A percentile compares a stretch with the other conserved stretches of the same genome.
These are phyloP conservation scores for Tangachromis dhanisi DNA, from an alignment of 2,113 vertebrate genomes.

Conservation along the genomic window DNA sequence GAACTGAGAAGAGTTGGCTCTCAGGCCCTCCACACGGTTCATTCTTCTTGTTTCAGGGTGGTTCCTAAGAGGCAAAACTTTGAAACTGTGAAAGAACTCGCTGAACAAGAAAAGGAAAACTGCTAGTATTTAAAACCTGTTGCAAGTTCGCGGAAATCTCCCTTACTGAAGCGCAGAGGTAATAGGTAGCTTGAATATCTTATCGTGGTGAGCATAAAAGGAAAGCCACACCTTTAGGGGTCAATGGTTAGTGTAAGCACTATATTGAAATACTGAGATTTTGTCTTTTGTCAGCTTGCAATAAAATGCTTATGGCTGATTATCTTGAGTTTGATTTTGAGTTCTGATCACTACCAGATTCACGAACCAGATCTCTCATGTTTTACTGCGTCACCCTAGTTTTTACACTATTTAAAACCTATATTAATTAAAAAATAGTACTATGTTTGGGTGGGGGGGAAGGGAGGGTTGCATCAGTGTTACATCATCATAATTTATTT, in stretches of 20 bases:
- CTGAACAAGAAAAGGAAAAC: not conserved
- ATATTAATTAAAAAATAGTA: not conserved
- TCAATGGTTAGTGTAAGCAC: not conserved
- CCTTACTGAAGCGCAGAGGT: not conserved
- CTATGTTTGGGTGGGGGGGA: not conserved
- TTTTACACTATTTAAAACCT: not conserved
- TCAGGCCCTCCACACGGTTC: conserved; percentile 70
- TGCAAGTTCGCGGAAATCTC: not conserved
- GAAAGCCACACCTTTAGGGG: not conserved
- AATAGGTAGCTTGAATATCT: not conserved
- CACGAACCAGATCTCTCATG: not conserved
- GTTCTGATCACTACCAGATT: not conserved
- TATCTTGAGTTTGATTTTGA: not conserved
- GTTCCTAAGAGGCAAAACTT: not conserved
- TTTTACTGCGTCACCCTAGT: not conserved
- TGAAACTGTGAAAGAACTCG: not conserved
- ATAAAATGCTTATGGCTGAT: not conserved
- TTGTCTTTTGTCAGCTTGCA: not conserved
- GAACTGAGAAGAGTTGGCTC: conserved; percentile 72
- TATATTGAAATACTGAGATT: not conserved
- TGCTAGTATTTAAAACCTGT: not conserved
- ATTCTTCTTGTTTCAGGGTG: conserved; percentile 7
- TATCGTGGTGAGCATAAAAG: not conserved
- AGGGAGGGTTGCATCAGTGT: not conserved
- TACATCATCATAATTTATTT: not conserved